phyloP scores from a whole-genome alignment of 1,140 invertebrate species.

The Cecropterus lyciades region DNA sequence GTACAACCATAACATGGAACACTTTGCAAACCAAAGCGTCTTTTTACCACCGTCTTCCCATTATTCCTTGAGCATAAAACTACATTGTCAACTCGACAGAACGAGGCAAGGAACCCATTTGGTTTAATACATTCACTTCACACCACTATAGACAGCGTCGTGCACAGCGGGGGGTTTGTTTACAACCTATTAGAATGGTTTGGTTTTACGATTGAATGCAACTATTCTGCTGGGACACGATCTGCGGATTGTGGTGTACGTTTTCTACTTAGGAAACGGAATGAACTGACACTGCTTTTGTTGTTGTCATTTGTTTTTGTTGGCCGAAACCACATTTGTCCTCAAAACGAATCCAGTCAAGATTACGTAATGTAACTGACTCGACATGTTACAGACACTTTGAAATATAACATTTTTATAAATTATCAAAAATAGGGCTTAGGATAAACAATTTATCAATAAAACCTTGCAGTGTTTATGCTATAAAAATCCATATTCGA shows the following conservation, averaged over 20 bases:
- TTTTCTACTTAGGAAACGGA: neutral
- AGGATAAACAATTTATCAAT: no score
- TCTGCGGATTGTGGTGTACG: conserved; percentile 5
- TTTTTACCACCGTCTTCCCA: conserved; percentile 16
- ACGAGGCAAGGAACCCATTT: conserved; percentile 33
- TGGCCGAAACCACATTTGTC: no score
- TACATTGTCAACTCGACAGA: conserved; percentile 20
- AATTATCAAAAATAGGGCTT: no score
- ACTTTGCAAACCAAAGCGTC: neutral
- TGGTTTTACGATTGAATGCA: conserved; percentile 33
- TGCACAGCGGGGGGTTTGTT: conserved; percentile 30
- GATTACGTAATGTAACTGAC: no score
- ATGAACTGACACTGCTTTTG: neutral
- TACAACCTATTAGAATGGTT: conserved; percentile 26
- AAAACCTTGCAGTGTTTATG: no score
- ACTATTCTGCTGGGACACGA: conserved; percentile 30
- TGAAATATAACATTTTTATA: no score
- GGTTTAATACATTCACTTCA: conserved; percentile 31
- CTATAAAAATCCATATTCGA: no score
- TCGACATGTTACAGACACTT: no score
- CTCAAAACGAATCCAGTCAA: no score
- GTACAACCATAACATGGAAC: neutral
- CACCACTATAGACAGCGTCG: conserved; percentile 29
- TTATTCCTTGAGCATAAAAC: conserved; percentile 11
- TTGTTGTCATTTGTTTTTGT: no score